Conservation (phyloP, 2,888 invertebrate genomes). For the Pherbina coryleti region DNA sequence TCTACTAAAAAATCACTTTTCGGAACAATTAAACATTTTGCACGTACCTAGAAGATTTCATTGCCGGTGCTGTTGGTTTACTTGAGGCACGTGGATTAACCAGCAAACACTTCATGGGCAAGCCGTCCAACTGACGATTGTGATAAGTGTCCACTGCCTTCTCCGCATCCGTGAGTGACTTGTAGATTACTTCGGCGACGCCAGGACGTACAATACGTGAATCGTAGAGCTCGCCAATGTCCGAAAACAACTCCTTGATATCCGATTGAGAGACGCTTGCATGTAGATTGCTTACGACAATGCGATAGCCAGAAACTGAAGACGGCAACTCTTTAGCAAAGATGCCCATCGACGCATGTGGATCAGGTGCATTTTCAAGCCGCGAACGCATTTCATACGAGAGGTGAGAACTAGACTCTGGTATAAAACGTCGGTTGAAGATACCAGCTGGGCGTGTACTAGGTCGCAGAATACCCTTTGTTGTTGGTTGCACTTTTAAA, state of each 20-base stretch:
- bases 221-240: slow-evolving; percentile 87
- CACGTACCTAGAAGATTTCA: slow-evolving; percentile 58
- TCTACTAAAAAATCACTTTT: neutral
- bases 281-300: slow-evolving; percentile 92
- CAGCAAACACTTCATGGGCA: slow-evolving; percentile 91
- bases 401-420: slow-evolving; percentile 62
- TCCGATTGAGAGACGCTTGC: slow-evolving; percentile 89
- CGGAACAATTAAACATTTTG: neutral
- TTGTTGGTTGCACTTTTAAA: slow-evolving; percentile 47
- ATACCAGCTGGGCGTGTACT: slow-evolving; percentile 51
- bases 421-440: slow-evolving; percentile 57
- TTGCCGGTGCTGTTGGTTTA: slow-evolving; percentile 71
- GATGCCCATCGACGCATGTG: slow-evolving; percentile 67
- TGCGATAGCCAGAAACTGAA: slow-evolving; percentile 77
- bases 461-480: slow-evolving; percentile 51
- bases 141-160: slow-evolving; percentile 94
- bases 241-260: slow-evolving; percentile 93
- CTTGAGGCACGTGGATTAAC: slow-evolving; percentile 81
- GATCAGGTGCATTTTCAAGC: slow-evolving; percentile 65
- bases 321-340: slow-evolving; percentile 58
- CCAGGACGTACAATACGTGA: slow-evolving; percentile 89
- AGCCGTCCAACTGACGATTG: slow-evolving; percentile 92
- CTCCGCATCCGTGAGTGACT: slow-evolving; percentile 86
- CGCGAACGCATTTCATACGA: slow-evolving; percentile 67
- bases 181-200: slow-evolving; percentile 92